Base-by-base conservation (phyloP, 1,140 invertebrate species). In the Lepidurus arcticus region DNA sequence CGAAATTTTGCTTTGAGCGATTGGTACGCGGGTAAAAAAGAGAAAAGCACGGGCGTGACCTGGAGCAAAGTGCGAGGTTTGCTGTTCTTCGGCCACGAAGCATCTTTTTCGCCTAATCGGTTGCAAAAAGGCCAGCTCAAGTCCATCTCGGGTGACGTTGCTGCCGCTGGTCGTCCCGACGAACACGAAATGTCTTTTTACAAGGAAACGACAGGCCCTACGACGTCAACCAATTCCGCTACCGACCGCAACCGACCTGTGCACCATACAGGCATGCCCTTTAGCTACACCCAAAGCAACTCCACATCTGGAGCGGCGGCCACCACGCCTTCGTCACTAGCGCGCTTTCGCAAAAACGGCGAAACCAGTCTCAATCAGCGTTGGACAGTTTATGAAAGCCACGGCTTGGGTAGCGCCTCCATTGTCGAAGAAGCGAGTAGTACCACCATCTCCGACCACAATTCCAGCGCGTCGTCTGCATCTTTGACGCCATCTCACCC, bases 31-130 rank as follows among this genome's bases (percentile, higher is more conserved):
- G 53, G 53, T 7, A 65, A 65, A 65, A 73, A 74, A 34, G 76
- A 65, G 3, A 47, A 47, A 16, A 47, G 75, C 34, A 44, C 42
- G 13, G 44, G 42, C 24, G 47, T 45, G 26, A 76, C 44, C 16
- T 78, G 78, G 78, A 74, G 73, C 44, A 75, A 44, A 75, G 45
- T 78, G 26, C 78, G 78, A 9, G 78, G 78, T 5, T 73, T 74
- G 24, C 78, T 78, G 16, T 78, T 78, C 43, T 74, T 75, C 24
- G 73, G 73, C 34, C 78, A 78, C 26, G 78, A 74, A 42, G 65
- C 73, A 7, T 78, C 78, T 1, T 78, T 78, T 45, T 78, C 78
- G 6, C 78, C 78, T 5, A 73, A 45, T 9, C 42, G 45, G 9
- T 44, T 45, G 42, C 73, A 76, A 76, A 44, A 47, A 13, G 11